Conservation (phyloP, 2,888 invertebrate genomes). For the Idaea straminata region DNA sequence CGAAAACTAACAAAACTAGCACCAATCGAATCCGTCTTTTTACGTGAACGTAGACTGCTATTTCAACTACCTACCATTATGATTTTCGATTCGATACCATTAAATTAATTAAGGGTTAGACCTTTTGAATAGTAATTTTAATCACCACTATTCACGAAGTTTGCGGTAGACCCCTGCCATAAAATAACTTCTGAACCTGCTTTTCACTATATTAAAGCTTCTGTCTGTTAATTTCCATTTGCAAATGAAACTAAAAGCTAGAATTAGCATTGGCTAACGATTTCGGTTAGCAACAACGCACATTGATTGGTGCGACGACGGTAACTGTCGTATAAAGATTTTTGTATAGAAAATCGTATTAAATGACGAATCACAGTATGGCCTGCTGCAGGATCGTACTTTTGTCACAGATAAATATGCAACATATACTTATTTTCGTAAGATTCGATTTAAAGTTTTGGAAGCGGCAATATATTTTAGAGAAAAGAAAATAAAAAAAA, state of each 20-base stretch:
- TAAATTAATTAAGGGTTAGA: not conserved
- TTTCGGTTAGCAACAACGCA: conserved; percentile 30
- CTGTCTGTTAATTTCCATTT: conserved; percentile 61
- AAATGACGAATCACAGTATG: no score
- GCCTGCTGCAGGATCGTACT: no score
- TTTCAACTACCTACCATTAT: not conserved
- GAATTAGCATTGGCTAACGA: conserved; percentile 63
- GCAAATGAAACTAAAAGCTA: conserved; percentile 67
- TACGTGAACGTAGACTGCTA: not conserved
- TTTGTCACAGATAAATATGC: no score
- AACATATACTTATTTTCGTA: no score
- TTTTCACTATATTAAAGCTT: conserved; percentile 30
- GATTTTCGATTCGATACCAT: not conserved
- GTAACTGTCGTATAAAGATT: not conserved
- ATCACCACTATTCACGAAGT: not conserved
- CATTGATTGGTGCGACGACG: not conserved
- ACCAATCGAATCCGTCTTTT: no score
- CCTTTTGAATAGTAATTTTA: not conserved
- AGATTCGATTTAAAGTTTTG: no score
- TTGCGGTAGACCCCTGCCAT: not conserved
- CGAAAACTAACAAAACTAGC: no score
- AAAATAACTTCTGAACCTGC: not conserved
- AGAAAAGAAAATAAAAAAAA: no score
- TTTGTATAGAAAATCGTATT: no score
- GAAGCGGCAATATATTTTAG: no score